phyloP scores from a whole-genome alignment of 2,113 vertebrate genomes.

The Apaloderma vittatum region DNA sequence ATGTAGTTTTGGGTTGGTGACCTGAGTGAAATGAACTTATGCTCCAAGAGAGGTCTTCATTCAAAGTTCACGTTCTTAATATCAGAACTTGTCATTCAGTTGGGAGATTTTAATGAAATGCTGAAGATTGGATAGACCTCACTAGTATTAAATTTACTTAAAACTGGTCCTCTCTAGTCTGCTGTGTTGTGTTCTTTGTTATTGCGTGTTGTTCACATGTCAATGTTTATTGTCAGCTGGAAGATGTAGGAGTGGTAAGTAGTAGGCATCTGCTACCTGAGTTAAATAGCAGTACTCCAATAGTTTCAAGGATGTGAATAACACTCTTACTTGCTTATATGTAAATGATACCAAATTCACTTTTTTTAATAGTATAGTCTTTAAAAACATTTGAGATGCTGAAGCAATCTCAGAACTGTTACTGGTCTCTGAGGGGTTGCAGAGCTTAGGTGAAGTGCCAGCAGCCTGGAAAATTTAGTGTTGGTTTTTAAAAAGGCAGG shows the following conservation, averaged over 20 bases:
- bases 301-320: not conserved
- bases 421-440: not conserved
- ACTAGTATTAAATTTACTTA: not conserved
- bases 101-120: not conserved
- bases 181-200: not conserved
- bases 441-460: not conserved
- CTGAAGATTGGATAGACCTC: not conserved
- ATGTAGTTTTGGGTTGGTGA: not conserved
- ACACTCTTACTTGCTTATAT: not conserved
- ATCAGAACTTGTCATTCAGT: not conserved
- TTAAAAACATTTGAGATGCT: not conserved
- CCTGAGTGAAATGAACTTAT: not conserved
- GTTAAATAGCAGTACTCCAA: not conserved
- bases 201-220: not conserved
- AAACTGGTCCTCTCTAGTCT: not conserved
- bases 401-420: not conserved
- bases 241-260: not conserved
- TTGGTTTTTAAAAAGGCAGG: not conserved
- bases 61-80: not conserved
- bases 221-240: not conserved
- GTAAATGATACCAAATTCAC: not conserved
- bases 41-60: not conserved
- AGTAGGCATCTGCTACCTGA: not conserved
- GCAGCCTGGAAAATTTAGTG: not conserved
- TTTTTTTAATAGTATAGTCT: not conserved